phyloP scores from a whole-genome alignment of 2,888 invertebrate species.

The Lysandra coridon region DNA sequence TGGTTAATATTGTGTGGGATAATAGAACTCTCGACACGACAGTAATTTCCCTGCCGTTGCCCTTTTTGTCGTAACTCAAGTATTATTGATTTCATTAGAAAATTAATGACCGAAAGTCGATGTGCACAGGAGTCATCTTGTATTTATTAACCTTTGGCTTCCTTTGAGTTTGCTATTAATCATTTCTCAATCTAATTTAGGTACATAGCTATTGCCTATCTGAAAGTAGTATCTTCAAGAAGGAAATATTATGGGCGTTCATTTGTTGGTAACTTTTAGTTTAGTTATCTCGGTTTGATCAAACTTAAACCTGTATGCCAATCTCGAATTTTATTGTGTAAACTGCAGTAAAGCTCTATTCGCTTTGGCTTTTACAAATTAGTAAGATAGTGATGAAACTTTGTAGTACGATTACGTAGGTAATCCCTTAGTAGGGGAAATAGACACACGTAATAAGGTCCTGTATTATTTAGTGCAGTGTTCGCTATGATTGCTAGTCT shows the following conservation, averaged over 20 bases:
- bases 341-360: background rate
- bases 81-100: constrained; percentile 12
- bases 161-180: background rate
- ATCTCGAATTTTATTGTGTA: background rate
- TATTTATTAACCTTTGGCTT: constrained; percentile 18
- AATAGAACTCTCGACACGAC: background rate
- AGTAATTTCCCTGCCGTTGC: constrained; percentile 1
- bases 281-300: background rate
- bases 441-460: background rate
- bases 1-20: background rate
- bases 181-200: background rate
- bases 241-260: background rate
- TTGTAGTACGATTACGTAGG: too few relatives aligned
- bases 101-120: constrained; percentile 18
- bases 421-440: background rate
- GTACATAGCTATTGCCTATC: background rate
- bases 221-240: background rate
- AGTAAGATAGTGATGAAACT: background rate
- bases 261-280: constrained; percentile 1
- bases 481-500: constrained; percentile 32
- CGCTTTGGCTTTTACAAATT: background rate
- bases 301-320: background rate
- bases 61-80: constrained; percentile 11
- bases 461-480: constrained; percentile 13
- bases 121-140: constrained; percentile 1